phyloP scores from a whole-genome alignment of 2,113 vertebrate species.

The Eudyptes chrysolophus region DNA sequence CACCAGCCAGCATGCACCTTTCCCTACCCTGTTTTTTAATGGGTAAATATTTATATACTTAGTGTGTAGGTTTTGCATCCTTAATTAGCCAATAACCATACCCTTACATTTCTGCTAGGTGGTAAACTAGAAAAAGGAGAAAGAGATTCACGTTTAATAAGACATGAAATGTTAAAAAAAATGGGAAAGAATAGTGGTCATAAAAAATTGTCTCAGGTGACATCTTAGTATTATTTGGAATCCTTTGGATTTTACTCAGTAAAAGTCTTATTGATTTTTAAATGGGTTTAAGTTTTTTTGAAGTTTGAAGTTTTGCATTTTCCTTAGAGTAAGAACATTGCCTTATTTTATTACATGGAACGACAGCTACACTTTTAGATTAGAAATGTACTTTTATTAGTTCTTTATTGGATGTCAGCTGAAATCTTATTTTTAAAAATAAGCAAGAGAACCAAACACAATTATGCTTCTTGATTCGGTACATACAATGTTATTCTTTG shows the following conservation, averaged over 20 bases:
- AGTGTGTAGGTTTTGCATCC: background rate
- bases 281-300: background rate
- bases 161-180: background rate
- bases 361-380: background rate
- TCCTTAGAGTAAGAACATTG: background rate
- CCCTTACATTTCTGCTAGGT: background rate
- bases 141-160: background rate
- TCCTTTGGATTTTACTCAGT: background rate
- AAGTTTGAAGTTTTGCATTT: background rate
- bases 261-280: background rate
- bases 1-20: background rate
- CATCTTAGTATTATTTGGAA: background rate
- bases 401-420: background rate
- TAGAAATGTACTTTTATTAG: background rate
- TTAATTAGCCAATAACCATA: background rate
- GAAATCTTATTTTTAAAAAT: background rate
- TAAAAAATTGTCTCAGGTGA: background rate
- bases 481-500: background rate
- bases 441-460: background rate
- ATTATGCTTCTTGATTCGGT: background rate
- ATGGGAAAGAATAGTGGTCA: background rate
- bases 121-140: background rate
- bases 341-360: background rate
- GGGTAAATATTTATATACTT: background rate
- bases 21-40: background rate